Percentiles rank a stretch among this genome's conserved stretches.
Conservation (phyloP, 1,140 invertebrate species). For the Neodiprion fabricii region DNA sequence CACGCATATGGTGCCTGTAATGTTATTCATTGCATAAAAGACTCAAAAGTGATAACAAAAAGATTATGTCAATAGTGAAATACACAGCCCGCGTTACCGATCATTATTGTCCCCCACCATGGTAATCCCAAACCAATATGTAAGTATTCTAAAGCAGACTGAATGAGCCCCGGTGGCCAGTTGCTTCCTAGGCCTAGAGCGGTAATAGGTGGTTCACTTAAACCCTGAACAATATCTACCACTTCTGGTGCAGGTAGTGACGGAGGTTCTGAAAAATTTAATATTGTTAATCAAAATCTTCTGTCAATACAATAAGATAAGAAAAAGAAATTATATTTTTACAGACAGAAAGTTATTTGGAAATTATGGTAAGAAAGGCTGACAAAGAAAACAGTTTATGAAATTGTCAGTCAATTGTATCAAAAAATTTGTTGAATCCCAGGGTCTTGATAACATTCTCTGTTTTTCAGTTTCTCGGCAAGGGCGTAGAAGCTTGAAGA, state of each 20-base stretch:
- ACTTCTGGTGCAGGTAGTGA: constrained; percentile 44
- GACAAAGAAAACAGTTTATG: too few species aligned
- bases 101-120: constrained; percentile 88
- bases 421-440: too few species aligned
- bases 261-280: constrained; percentile 27
- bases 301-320: background rate
- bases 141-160: constrained; percentile 80
- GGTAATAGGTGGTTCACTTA: constrained; percentile 78
- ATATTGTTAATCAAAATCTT: background rate
- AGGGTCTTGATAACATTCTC: too few species aligned
- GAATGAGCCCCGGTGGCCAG: constrained; percentile 79
- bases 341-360: too few species aligned
- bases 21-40: constrained; percentile 20
- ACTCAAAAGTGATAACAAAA: constrained; percentile 16
- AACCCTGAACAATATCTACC: constrained; percentile 57
- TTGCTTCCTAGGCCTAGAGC: constrained; percentile 83
- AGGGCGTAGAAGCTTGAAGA: too few species aligned
- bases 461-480: too few species aligned
- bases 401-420: too few species aligned
- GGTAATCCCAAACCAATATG: constrained; percentile 80
- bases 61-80: constrained; percentile 5
- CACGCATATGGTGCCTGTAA: constrained; percentile 77
- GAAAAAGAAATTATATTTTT: background rate
- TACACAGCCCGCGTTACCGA: constrained; percentile 60
- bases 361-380: too few species aligned